A percentile compares a stretch with the other conserved stretches of the same genome.
Evolutionary conservation across 2,888 invertebrate genomes (phyloP).

Genomic region (Sycophila texana): DNA sequence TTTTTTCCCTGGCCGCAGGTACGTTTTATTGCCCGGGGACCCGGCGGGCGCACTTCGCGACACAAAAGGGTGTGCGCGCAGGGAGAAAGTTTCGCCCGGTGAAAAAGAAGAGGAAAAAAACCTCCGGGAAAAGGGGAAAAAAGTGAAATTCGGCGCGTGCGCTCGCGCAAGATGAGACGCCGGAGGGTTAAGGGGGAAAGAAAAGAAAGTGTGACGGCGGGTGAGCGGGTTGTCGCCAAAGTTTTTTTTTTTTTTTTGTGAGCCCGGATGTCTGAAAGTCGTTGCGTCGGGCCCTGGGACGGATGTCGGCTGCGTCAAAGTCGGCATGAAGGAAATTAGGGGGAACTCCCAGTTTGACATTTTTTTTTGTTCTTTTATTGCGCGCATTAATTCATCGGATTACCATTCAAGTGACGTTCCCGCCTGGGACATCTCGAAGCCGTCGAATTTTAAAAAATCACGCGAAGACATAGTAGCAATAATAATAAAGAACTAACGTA

Average conservation of each 20-base stretch:
- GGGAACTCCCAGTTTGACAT: not conserved
- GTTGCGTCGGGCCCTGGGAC: conserved; percentile 8
- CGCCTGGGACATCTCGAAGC: not conserved
- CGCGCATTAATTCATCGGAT: not conserved
- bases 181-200: conserved; percentile 39
- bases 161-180: not conserved
- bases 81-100: conserved; percentile 66
- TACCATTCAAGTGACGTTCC: not conserved
- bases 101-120: conserved; percentile 52
- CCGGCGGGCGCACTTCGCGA: conserved; percentile 30
- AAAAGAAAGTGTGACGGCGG: conserved; percentile 60
- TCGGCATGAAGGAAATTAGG: not conserved
- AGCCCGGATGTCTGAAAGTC: conserved; percentile 42
- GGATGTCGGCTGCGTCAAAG: conserved; percentile 3
- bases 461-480: not conserved
- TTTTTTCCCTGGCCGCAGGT: conserved; percentile 61
- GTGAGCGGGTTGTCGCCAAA: conserved; percentile 60
- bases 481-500: not conserved
- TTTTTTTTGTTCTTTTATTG: no score
- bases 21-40: conserved; percentile 62
- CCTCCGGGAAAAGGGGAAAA: conserved; percentile 51
- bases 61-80: conserved; percentile 55
- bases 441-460: not conserved
- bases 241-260: conserved; percentile 18
- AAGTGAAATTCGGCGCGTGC: conserved; percentile 33